Conservation (phyloP, 1,140 invertebrate species). For the Bombus picipes region DNA sequence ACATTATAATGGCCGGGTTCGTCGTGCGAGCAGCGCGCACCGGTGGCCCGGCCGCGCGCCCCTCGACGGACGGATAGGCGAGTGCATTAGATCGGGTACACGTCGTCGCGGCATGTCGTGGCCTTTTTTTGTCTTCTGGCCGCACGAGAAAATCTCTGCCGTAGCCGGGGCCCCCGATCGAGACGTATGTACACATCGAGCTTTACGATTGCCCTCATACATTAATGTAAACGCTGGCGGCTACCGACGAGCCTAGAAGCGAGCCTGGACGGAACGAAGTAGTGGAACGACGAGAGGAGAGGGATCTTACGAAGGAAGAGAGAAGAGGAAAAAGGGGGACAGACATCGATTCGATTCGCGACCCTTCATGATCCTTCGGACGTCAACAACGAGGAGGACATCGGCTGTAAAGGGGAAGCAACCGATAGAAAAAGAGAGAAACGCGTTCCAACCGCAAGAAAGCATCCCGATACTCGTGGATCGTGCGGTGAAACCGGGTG, state of each 20-base stretch:
- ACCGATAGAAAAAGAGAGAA: slow-evolving; percentile 55
- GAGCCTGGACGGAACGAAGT: background rate
- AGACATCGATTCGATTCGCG: slow-evolving; percentile 6
- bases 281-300: slow-evolving; percentile 35
- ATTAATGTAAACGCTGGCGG: slow-evolving; percentile 80
- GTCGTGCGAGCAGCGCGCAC: slow-evolving; percentile 37
- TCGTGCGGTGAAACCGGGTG: slow-evolving; percentile 25
- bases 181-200: slow-evolving; percentile 81
- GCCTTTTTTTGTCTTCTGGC: slow-evolving; percentile 69
- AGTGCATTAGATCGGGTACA: slow-evolving; percentile 72
- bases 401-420: slow-evolving; percentile 14
- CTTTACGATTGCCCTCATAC: slow-evolving; percentile 82
- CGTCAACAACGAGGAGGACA: background rate
- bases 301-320: background rate
- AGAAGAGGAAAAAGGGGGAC: slow-evolving; percentile 33
- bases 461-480: background rate
- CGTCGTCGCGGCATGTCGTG: slow-evolving; percentile 74
- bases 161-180: slow-evolving; percentile 65
- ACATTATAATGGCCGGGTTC: slow-evolving; percentile 64
- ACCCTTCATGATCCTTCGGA: slow-evolving; percentile 27
- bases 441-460: slow-evolving; percentile 38
- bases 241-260: slow-evolving; percentile 51
- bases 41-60: slow-evolving; percentile 57
- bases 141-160: slow-evolving; percentile 76
- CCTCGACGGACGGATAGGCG: slow-evolving; percentile 62